Conservation (phyloP, 2,888 invertebrate genomes). For the Leptinotarsa peninsularis region DNA sequence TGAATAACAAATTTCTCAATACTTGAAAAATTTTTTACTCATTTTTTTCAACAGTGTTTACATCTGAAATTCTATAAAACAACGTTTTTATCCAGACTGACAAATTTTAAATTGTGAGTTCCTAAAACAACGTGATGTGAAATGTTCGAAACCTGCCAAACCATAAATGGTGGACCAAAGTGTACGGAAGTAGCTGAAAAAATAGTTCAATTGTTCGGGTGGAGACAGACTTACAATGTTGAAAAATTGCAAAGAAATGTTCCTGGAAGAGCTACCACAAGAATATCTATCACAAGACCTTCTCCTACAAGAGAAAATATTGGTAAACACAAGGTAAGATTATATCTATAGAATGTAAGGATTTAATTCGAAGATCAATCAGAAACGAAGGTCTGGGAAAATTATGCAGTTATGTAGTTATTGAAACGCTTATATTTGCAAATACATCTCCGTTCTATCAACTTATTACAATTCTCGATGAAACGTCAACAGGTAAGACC, state of each 20-base stretch:
- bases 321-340: conserved; percentile 53
- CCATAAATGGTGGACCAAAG: conserved; percentile 66
- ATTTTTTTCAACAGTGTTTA: too few species aligned
- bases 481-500: neutral
- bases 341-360: neutral
- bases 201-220: conserved; percentile 80
- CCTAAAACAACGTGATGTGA: conserved; percentile 53
- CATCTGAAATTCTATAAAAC: too few species aligned
- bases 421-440: neutral
- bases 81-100: neutral
- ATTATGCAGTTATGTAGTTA: too few species aligned
- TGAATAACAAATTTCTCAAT: too few species aligned
- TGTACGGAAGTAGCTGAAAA: conserved; percentile 84
- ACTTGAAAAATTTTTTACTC: too few species aligned
- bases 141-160: conserved; percentile 62
- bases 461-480: neutral
- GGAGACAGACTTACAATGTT: conserved; percentile 85
- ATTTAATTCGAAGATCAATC: neutral
- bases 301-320: conserved; percentile 48
- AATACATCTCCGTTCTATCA: neutral
- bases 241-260: conserved; percentile 79
- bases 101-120: neutral
- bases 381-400: too few species aligned
- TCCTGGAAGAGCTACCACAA: conserved; percentile 67
- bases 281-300: conserved; percentile 67